Evolutionary conservation across 2,797 vertebrate species (phyloP).

Genomic region (Hapalemur alaotrensis): DNA sequence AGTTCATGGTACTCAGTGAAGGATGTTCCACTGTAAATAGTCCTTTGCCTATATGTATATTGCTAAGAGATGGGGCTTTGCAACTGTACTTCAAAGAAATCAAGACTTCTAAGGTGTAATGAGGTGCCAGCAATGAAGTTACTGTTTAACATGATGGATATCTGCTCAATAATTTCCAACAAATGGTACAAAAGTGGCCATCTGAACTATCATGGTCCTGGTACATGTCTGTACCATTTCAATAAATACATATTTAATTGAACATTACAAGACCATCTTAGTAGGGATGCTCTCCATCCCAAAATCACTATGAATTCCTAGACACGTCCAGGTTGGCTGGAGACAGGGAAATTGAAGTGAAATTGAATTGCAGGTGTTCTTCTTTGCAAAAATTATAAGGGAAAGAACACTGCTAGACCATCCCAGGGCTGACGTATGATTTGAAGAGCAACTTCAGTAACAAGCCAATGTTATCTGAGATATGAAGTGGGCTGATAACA

Average conservation of each 20-base stretch:
- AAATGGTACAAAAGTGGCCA: background rate
- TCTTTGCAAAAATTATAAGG: background rate
- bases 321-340: background rate
- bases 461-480: background rate
- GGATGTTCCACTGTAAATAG: background rate
- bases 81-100: background rate
- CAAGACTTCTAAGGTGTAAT: background rate
- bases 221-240: background rate
- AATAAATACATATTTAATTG: background rate
- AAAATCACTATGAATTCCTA: conserved; percentile 8
- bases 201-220: background rate
- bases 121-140: background rate
- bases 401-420: background rate
- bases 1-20: background rate
- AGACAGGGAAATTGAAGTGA: background rate
- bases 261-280: background rate
- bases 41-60: background rate
- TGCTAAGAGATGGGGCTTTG: background rate
- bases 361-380: background rate
- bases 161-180: background rate
- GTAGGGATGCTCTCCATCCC: background rate
- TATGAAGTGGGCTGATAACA: background rate
- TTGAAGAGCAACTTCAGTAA: conserved; percentile 4
- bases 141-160: background rate
- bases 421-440: background rate